phyloP scores from a whole-genome alignment of 2,888 invertebrate species.

The Trachelus tabidus region DNA sequence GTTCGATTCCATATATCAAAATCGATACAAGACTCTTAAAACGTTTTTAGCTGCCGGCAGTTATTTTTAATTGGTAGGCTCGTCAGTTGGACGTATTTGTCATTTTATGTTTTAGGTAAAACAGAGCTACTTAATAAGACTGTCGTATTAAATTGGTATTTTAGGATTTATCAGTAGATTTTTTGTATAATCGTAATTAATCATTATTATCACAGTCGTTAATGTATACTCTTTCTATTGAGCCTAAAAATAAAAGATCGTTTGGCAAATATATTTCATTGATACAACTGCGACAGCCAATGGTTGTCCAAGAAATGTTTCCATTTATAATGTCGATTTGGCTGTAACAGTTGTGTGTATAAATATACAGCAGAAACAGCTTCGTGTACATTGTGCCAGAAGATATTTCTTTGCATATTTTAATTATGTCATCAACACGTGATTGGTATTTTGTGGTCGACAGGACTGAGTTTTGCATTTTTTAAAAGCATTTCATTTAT shows the following conservation, averaged over 20 bases:
- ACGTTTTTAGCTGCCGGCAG: neutral
- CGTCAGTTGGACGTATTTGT: neutral
- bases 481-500: too few species aligned
- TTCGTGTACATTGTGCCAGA: too few species aligned
- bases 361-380: too few species aligned
- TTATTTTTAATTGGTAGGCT: neutral
- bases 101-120: neutral
- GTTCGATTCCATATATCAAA: neutral
- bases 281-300: too few species aligned
- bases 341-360: too few species aligned
- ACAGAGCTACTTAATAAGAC: neutral
- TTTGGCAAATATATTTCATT: neutral
- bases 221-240: neutral
- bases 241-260: neutral
- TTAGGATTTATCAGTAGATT: neutral
- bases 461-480: too few species aligned
- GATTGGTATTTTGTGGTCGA: too few species aligned
- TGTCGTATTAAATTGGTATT: neutral
- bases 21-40: neutral
- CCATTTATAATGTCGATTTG: neutral
- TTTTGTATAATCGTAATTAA: neutral
- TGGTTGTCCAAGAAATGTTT: neutral
- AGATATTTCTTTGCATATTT: too few species aligned
- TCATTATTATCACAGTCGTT: neutral
- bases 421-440: too few species aligned